Evolutionary conservation across 2,113 vertebrate genomes (phyloP).

Genomic region (Polypterus bichir): DNA sequence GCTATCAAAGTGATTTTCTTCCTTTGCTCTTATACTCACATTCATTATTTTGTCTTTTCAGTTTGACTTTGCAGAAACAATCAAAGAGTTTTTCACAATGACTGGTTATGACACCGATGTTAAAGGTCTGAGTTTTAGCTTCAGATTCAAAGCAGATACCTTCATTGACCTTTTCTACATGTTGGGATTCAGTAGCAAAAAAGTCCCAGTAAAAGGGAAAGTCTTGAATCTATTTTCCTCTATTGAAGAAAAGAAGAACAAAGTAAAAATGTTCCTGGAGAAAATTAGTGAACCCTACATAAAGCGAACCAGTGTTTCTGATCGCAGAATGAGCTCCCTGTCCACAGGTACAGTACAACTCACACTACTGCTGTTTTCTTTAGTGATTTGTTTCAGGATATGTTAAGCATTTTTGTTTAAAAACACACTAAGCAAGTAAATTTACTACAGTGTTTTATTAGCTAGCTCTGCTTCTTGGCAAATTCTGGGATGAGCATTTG

Average conservation of each 20-base stretch:
- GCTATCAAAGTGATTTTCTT: neutral
- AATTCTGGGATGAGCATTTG: too few species aligned
- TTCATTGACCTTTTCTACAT: slow-evolving; percentile 44
- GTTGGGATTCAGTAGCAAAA: slow-evolving; percentile 42
- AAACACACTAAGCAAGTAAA: too few species aligned
- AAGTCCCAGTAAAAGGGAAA: slow-evolving; percentile 33
- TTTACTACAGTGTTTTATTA: too few species aligned
- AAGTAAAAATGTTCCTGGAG: slow-evolving; percentile 40
- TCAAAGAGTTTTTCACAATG: slow-evolving; percentile 33
- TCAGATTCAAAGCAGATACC: slow-evolving; percentile 41
- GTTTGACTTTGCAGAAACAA: slow-evolving; percentile 42
- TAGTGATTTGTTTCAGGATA: too few species aligned
- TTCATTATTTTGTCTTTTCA: slow-evolving; percentile 15
- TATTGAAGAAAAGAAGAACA: slow-evolving; percentile 39
- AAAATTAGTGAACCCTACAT: slow-evolving; percentile 41
- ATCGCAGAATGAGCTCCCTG: slow-evolving; percentile 35
- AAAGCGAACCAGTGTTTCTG: slow-evolving; percentile 33
- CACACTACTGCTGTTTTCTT: neutral
- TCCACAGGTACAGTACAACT: slow-evolving; percentile 34
- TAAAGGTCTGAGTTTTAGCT: slow-evolving; percentile 37
- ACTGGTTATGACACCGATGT: slow-evolving; percentile 29
- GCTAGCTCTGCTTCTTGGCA: too few species aligned
- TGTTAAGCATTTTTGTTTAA: too few species aligned
- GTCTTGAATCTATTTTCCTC: slow-evolving; percentile 40
- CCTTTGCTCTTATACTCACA: slow-evolving; percentile 5